Base-by-base conservation (phyloP, 1,140 invertebrate species). In the Drosophila tani region DNA sequence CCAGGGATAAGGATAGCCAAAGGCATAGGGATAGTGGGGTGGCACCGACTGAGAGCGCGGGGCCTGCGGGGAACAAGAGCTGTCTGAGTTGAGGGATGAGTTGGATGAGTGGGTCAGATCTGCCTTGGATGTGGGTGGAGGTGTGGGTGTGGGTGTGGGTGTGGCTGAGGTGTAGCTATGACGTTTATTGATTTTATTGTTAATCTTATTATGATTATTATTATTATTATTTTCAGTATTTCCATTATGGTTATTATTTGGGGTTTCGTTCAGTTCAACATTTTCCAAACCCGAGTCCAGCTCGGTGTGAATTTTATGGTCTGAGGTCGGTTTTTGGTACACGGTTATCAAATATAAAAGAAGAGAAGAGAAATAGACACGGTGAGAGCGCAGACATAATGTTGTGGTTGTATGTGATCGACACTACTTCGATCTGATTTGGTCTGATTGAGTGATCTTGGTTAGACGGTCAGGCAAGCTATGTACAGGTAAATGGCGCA, bases 251-350 rank as follows among this genome's bases (percentile, higher is more conserved):
- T 81, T 70, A 78, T 87, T 82, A 76, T 83, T 76, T 73, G 79
- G 83, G 81, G 43, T 57, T 91, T 91, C 91, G 91, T 91, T 91
- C 82, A 91, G 83, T 91, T 91, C 91, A 87, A 84, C 74, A 90
- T 82, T 91, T 84, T 88, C 88, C 88, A 86, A 82, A 82, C 86
- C 86, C 82, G 86, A 92, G 81, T 91, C 91, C 91, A 91, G 81
- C 78, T 91, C 91, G 86, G 82, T 77, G 81, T 87, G 80, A 87
- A 85, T 81, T 91, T 91, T 91, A 90, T 90, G 82, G 79, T 91
- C 85, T 90, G 86, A 82, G 79, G 81, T 90, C 82, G 82, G 70
- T 88, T 82, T 79, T 86, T 82, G 79, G 75, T 86, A 77, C 82
- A 87, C 82, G 79, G 82, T 86, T 86, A 90, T 90, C 86, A 90